Base-by-base conservation (phyloP, 2,888 invertebrate genomes). In the Lobophora halterata region DNA sequence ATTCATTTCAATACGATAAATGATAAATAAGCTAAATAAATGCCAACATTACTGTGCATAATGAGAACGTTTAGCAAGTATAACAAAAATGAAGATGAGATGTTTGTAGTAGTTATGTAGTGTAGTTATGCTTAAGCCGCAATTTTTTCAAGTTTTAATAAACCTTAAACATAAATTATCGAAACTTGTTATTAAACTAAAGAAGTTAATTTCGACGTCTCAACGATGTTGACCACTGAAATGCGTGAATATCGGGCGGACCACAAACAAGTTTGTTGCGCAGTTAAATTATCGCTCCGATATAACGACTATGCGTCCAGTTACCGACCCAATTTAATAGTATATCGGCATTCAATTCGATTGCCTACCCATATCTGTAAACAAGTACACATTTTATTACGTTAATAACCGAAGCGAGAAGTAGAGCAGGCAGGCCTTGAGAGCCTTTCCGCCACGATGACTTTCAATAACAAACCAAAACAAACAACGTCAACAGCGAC, bases 381-480 rank as follows among this genome's bases (percentile, higher is more conserved):
- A 38, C 41, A 34, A 46, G 27, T 44, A 31, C 42, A 42, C 12
- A 34, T 44, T 41, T 26, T 21, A 32, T 38, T 31, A 43, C 33
- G 44, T 37, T 41, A 52, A 43, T 25, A 46, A 37, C 34, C 34
- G 46, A 52, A 54, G 46, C 50, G 60, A 57, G 52, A 73, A 76
- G 60, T 67, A 55, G 72, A 71, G 65, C 73, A 69, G 60, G 63
- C 50, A 64, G 63, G 63, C 81, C 81, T 81, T 80, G 81, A 66
- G 44, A 51, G 56, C 56, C 60, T 70, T 66, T 69, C 63, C 63
- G 63, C 58, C 41, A 61, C 55, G 61, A 49, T 58, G 56, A 55
- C 60, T 69, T 65, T 62, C 61, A 65, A 64, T 46, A 49, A 60
- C 55, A 47, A n/a, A 56, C 42, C 42, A 65, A 73, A 71, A 65